Percentiles rank a stretch among this genome's conserved stretches.
These are phyloP conservation scores for Heliconius eleuchia DNA, from an alignment of 1,140 invertebrate species.

Conservation along the genomic window DNA sequence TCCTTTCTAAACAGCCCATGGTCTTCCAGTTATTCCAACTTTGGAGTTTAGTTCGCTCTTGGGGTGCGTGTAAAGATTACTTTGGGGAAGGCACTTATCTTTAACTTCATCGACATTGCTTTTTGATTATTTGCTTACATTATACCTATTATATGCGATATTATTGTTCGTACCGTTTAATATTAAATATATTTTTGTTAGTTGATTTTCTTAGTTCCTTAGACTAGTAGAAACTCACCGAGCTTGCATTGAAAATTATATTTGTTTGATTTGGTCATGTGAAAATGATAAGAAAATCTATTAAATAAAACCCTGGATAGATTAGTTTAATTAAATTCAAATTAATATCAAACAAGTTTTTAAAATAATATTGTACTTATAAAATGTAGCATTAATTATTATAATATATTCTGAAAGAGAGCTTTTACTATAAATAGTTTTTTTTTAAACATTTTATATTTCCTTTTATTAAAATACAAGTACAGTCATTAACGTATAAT, in stretches of 20 bases:
- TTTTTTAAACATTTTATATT: neutral
- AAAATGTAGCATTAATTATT: neutral
- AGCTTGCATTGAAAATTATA: too few relatives aligned
- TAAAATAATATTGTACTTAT: neutral
- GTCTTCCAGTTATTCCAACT: conserved; percentile 81
- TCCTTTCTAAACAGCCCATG: conserved; percentile 81
- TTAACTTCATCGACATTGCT: conserved; percentile 58
- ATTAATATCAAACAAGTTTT: neutral
- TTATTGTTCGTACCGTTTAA: neutral
- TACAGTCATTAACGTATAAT: conserved; percentile 9
- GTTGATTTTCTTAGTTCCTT: neutral
- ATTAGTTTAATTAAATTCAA: too few relatives aligned
- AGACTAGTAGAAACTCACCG: too few relatives aligned
- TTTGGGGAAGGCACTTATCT: conserved; percentile 68
- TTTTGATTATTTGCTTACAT: conserved; percentile 52
- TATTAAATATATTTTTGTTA: neutral
- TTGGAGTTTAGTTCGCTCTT: conserved; percentile 62
- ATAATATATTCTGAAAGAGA: neutral
- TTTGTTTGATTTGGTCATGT: too few relatives aligned
- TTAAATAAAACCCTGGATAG: too few relatives aligned
- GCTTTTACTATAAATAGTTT: neutral
- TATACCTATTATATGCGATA: neutral
- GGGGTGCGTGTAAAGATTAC: conserved; percentile 70
- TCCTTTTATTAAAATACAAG: conserved; percentile 7
- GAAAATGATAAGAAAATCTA: too few relatives aligned